phyloP scores from a whole-genome alignment of 1,140 invertebrate species.

The Teleopsis dalmanni region DNA sequence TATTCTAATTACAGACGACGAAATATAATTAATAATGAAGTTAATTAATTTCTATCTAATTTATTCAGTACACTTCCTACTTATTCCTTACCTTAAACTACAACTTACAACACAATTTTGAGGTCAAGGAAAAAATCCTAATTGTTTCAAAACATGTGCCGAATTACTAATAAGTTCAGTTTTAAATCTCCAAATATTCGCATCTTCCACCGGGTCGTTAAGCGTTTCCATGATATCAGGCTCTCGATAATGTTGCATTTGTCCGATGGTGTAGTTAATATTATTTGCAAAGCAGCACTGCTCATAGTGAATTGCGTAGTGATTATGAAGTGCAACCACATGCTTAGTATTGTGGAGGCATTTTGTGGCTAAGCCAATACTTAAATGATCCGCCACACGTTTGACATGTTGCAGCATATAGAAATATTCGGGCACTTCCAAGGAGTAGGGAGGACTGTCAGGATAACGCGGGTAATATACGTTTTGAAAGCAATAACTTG shows the following conservation, averaged over 20 bases:
- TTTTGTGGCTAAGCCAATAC: slow-evolving; percentile 20
- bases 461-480: slow-evolving; percentile 88
- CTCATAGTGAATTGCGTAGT: slow-evolving; percentile 52
- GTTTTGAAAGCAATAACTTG: slow-evolving; percentile 80
- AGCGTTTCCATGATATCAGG: background rate
- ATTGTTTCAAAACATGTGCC: background rate
- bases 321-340: slow-evolving; percentile 26
- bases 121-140: slow-evolving; percentile 27
- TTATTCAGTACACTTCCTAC: too few relatives aligned
- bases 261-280: slow-evolving; percentile 67
- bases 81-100: too few relatives aligned
- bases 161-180: background rate
- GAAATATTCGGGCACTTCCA: slow-evolving; percentile 23
- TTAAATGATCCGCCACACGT: slow-evolving; percentile 21
- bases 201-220: slow-evolving; percentile 1
- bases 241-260: slow-evolving; percentile 80
- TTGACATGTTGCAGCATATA: slow-evolving; percentile 39
- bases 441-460: slow-evolving; percentile 64
- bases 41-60: too few relatives aligned
- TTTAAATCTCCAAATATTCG: slow-evolving; percentile 3
- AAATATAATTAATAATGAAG: too few relatives aligned
- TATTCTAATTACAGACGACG: too few relatives aligned
- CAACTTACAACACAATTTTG: too few relatives aligned
- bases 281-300: slow-evolving; percentile 71
- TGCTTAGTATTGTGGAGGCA: slow-evolving; percentile 27